Evolutionary conservation across 2,888 invertebrate genomes (phyloP), one percentile per base, ranked within the genome.

Genomic region (Monopis laevigella): DNA sequence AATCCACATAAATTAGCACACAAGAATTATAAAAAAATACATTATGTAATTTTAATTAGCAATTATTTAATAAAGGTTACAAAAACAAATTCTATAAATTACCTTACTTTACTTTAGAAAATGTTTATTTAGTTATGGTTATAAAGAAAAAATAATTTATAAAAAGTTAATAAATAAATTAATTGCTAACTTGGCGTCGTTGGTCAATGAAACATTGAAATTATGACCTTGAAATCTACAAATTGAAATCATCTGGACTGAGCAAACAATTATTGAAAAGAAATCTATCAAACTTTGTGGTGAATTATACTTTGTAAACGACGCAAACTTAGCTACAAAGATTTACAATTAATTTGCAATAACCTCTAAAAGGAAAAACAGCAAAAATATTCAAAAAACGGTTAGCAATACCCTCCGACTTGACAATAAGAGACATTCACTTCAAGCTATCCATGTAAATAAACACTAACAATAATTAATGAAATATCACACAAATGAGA

Each of bases 401-500:
- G 65, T 67, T 69, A 67, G 65, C 67, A 66, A 36, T 36, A 36
- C 21, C 36, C 14, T 71, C 67, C 72, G 65, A 56, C 3, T 16
- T 66, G 63, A 61, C 56, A 59, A 59, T 49, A 52, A 27, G 77
- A 78, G 75, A 74, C 65, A 66, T 55, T 51, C 56, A 70, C 66
- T 65, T 64, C 60, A 68, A 65, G 63, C 70, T 59, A 65, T 65
- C 58, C 56, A 66, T 64, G 62, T 70, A 73, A 73, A n/a, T n/a
- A n/a, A n/a, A n/a, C n/a, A n/a, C n/a, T n/a, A n/a, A 75, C 73
- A 77, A 66, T 71, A 68, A 60, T 58, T 65, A 70, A 62, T 66
- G 69, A 69, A 64, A 73, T 18, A 71, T 61, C 75, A 78, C 78
- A 78, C 74, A 69, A 72, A 73, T 67, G 68, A 74, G 71, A 73